These are phyloP conservation scores for Paraplagusia blochii DNA, from an alignment of 2,113 vertebrate genomes.

Conservation along the genomic window DNA sequence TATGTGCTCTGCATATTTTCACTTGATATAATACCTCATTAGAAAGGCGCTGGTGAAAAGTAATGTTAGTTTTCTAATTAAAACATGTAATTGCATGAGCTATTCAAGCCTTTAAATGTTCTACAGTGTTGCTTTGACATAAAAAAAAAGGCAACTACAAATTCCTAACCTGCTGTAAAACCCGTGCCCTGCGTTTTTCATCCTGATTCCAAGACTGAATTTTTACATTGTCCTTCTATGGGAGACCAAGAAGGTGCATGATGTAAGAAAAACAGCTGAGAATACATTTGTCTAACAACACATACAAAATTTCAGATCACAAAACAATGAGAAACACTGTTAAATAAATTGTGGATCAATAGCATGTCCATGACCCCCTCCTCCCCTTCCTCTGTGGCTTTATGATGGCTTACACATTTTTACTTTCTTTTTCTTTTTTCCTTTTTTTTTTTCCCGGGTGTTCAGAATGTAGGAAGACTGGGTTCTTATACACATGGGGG, in stretches of 20 bases:
- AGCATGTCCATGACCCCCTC: constrained; percentile 76
- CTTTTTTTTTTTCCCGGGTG: constrained; percentile 59
- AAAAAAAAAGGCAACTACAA: constrained; percentile 39
- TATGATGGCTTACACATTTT: constrained; percentile 80
- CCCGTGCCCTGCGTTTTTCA: constrained; percentile 52
- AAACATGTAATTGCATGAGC: constrained; percentile 41
- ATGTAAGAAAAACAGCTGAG: constrained; percentile 65
- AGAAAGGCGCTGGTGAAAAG: constrained; percentile 56
- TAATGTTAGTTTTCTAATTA: constrained; percentile 39
- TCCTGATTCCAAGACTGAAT: constrained; percentile 53
- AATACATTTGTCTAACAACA: constrained; percentile 71
- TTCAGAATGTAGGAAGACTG: constrained; percentile 45
- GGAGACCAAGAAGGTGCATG: constrained; percentile 58
- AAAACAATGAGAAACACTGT: constrained; percentile 50
- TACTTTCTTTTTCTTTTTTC: constrained; percentile 71
- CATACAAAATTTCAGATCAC: constrained; percentile 33
- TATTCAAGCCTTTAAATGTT: constrained; percentile 28
- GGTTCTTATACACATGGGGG: too few species aligned
- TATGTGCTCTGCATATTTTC: constrained; percentile 54
- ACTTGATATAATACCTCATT: constrained; percentile 57
- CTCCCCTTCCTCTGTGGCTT: constrained; percentile 78
- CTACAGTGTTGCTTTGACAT: constrained; percentile 20
- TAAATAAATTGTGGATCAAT: constrained; percentile 80
- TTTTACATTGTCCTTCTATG: constrained; percentile 56
- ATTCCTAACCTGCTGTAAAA: constrained; percentile 13